These are phyloP conservation scores for Amphiduros pacificus DNA, from an alignment of 2,888 invertebrate species.

Conservation along the genomic window DNA sequence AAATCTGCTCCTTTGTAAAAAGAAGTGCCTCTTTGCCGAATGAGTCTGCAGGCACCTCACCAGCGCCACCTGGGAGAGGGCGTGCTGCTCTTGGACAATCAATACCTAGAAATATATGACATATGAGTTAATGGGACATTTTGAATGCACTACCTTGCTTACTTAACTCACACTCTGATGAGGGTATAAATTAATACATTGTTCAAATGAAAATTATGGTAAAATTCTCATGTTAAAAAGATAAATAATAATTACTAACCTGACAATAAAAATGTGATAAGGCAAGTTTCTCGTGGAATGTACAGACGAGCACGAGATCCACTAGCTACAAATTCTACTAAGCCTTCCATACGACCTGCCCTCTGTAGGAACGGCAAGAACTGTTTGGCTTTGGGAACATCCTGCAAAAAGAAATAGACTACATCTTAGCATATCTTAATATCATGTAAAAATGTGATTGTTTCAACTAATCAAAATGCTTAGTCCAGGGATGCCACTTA, in stretches of 20 bases:
- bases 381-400: conserved; percentile 77
- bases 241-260: conserved; percentile 62
- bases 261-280: conserved; percentile 91
- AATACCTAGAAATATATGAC: conserved; percentile 69
- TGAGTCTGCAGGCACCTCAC: conserved; percentile 75
- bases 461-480: neutral
- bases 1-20: conserved; percentile 84
- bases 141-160: neutral
- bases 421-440: no score
- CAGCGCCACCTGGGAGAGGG: conserved; percentile 69
- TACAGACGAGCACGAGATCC: conserved; percentile 92
- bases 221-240: conserved; percentile 20
- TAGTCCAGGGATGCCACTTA: neutral
- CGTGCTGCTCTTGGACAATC: conserved; percentile 83
- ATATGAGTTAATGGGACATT: no score
- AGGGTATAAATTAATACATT: neutral
- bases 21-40: conserved; percentile 90
- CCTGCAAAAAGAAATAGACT: conserved; percentile 63
- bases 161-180: neutral
- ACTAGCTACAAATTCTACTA: conserved; percentile 95
- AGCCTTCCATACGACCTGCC: conserved; percentile 84
- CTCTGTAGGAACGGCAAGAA: conserved; percentile 92
- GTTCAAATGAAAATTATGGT: neutral
- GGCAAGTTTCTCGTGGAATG: conserved; percentile 90
- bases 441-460: no score